Evolutionary conservation across 2,888 invertebrate genomes (phyloP).

Genomic region (Ectemnius continuus): DNA sequence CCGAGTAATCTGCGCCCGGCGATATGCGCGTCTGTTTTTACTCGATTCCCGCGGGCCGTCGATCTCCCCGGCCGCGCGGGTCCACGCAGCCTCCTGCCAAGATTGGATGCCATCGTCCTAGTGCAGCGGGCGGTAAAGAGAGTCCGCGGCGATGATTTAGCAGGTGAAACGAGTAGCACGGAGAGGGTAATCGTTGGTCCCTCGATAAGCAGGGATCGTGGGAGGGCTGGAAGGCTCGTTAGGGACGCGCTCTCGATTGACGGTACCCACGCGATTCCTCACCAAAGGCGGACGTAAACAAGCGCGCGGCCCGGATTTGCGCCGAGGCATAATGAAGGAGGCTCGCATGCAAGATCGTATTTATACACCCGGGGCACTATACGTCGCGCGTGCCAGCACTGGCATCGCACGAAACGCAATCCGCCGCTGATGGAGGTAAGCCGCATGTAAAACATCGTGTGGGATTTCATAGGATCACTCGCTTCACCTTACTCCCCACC

Average conservation of each 20-base stretch:
- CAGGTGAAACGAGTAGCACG: neutral
- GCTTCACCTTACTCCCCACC: slow-evolving; percentile 54
- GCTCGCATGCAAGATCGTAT: slow-evolving; percentile 64
- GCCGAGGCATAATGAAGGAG: slow-evolving; percentile 60
- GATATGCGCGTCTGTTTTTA: slow-evolving; percentile 63
- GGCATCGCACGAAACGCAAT: slow-evolving; percentile 55
- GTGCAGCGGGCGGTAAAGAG: neutral
- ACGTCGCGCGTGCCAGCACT: slow-evolving; percentile 63
- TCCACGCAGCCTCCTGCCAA: neutral
- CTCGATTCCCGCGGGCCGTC: slow-evolving; percentile 23
- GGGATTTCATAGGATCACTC: slow-evolving; percentile 60
- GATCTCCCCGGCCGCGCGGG: neutral
- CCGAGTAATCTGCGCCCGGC: slow-evolving; percentile 48
- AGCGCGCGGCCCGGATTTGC: slow-evolving; percentile 47
- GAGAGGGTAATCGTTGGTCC: slow-evolving; percentile 14
- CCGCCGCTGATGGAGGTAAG: slow-evolving; percentile 56
- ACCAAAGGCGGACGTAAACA: slow-evolving; percentile 50
- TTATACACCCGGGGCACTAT: slow-evolving; percentile 62
- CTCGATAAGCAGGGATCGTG: slow-evolving; percentile 41
- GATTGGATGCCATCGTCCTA: too few species aligned
- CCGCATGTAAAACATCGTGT: slow-evolving; percentile 63
- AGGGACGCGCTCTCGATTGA: slow-evolving; percentile 38
- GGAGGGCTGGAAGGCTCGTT: slow-evolving; percentile 50
- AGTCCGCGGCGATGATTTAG: neutral
- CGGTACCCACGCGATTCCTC: slow-evolving; percentile 56